Evolutionary conservation across 2,113 vertebrate genomes (phyloP).

Genomic region (Hippocampus comes): DNA sequence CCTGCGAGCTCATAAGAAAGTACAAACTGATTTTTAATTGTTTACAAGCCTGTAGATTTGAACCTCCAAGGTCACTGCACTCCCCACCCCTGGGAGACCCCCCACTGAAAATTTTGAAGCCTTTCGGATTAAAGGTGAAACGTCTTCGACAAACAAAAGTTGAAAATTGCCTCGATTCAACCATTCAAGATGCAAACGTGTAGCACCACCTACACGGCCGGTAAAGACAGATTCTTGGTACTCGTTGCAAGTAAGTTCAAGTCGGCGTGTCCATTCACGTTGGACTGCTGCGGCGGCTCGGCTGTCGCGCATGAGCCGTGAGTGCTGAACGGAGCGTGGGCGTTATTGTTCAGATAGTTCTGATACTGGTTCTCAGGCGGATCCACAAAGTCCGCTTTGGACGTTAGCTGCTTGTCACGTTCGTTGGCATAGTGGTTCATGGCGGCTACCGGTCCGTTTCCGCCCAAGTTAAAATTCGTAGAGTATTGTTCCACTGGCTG

Average conservation of each 20-base stretch:
- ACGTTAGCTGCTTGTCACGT: slow-evolving; percentile 72
- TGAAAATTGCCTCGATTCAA: not conserved
- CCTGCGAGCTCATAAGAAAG: no score
- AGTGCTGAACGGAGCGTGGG: slow-evolving; percentile 80
- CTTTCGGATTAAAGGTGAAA: not conserved
- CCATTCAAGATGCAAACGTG: slow-evolving; percentile 63
- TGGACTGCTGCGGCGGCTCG: slow-evolving; percentile 78
- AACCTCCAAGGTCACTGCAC: no score
- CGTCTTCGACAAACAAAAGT: not conserved
- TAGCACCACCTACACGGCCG: slow-evolving; percentile 77
- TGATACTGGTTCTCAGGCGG: slow-evolving; percentile 83
- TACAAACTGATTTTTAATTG: no score
- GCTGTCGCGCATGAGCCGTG: slow-evolving; percentile 74
- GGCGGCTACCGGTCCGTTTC: slow-evolving; percentile 56
- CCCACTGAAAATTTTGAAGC: not conserved
- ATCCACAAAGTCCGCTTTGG: slow-evolving; percentile 77
- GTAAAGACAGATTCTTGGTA: slow-evolving; percentile 85
- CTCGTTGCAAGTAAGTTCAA: slow-evolving; percentile 83
- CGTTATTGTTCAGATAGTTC: slow-evolving; percentile 90
- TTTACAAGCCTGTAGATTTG: no score
- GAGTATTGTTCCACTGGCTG: slow-evolving; percentile 68
- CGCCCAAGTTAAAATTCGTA: slow-evolving; percentile 76
- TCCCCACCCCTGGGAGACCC: no score
- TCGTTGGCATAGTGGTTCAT: slow-evolving; percentile 82
- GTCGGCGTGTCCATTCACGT: slow-evolving; percentile 77